Base-by-base conservation (phyloP, 2,797 vertebrate genomes). In the Phataginus tetradactyla region DNA sequence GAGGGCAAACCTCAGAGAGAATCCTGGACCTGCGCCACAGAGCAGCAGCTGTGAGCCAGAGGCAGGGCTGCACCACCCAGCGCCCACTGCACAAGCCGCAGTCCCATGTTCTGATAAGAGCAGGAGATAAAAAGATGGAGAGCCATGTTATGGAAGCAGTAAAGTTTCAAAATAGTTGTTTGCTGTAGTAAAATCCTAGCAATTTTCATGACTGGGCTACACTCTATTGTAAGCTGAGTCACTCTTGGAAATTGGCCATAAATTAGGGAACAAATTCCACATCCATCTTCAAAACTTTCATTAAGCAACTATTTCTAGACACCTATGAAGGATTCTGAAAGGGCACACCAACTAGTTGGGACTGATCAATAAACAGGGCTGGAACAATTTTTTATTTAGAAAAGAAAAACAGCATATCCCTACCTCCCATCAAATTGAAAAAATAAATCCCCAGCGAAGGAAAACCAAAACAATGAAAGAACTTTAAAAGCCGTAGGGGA, bases 61-160 rank as follows among this genome's bases (percentile, higher is more conserved):
- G 29, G 4, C 12, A 71, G 42, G 20, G 20, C 29, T 55, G 7
- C 18, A 0, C 29, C 25, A 11, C 27, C 32, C 27, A 2, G 7
- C 3, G 27, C 25, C 18, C 7, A 3, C 45, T 37, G 32, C 25
- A 18, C 8, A 7, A 17, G 59, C 69, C 0, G 0, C 20, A 2
- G 12, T n/a, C 45, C 84, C 8, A 1, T 45, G 25, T 64, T 69
- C 74, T 45, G 25, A 45, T 18, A 77, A 64, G 85, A 78, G 72
- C 20, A 17, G 49, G 42, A 39, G 42, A 23, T 53, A 17, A 34
- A 51, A 79, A 53, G 64, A 75, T 12, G 7, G 86, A 86, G 53
- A 79, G 21, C 49, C 32, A 17, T 23, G 49, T 10, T 63, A 29
- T 0, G 1, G 53, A 5, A 83, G 32, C 1, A 39, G 27, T n/a